Conservation (phyloP, 1,140 invertebrate species). For the Calephelis nemesis region DNA sequence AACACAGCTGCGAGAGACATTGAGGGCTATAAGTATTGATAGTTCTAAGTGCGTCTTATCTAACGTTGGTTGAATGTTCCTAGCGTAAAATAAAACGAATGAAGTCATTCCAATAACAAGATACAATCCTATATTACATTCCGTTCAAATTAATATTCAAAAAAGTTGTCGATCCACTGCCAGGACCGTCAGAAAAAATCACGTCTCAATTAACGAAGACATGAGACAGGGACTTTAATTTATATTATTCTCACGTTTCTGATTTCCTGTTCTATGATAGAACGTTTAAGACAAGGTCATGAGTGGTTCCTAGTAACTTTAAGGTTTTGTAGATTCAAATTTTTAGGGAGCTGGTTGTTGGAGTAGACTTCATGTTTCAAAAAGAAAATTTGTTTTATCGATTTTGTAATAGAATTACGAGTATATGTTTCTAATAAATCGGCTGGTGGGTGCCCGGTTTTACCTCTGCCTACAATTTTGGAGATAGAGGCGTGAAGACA, state of each 20-base stretch:
- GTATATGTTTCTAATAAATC: no score
- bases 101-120: constrained; percentile 1
- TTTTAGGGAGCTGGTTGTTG: no score
- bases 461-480: no score
- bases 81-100: constrained; percentile 3
- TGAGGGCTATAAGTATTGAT: no score
- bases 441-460: no score
- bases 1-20: no score
- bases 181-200: not conserved
- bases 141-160: constrained; percentile 1
- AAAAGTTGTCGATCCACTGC: not conserved
- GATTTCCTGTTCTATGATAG: constrained; percentile 8
- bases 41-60: no score
- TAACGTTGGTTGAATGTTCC: no score
- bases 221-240: constrained; percentile 3
- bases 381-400: not conserved
- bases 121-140: constrained; percentile 13
- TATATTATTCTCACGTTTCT: constrained; percentile 9
- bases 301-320: not conserved
- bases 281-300: not conserved
- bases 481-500: no score
- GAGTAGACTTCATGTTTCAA: no score
- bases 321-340: no score
- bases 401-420: not conserved
- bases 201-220: constrained; percentile 11